Evolutionary conservation across 1,140 invertebrate species (phyloP), one percentile per base, ranked within the genome.

Genomic region (Sitodiplosis mosellana): DNA sequence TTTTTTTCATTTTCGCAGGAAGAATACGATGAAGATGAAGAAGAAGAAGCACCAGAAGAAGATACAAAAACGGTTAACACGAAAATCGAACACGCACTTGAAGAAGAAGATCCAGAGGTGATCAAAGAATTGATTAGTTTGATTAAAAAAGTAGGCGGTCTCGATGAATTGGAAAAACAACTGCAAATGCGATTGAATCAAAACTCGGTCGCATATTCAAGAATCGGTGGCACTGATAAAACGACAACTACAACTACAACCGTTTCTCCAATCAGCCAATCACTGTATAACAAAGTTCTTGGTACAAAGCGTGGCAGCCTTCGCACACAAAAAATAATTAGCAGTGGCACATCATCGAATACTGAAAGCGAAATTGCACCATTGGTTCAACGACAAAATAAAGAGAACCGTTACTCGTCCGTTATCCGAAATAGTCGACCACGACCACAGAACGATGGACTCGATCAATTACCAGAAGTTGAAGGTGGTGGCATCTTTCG

Each of bases 101-200:
- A 71, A 11, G 78, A 83, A 57, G 82, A 87, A 65, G 83, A 88
- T 65, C 84, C 84, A 0, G 76, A 72, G 60, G 81, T 86, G 1
- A 83, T 89, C 38, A 87, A 87, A 59, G 84, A 89, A 59, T 63
- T 89, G 0, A 80, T 89, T 38, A 78, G 80, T 52, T 66, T 89
- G 0, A 88, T 89, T 40, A 85, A 82, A 58, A 87, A 87, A 76
- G 78, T 83, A 49, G 82, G 83, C 59, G 83, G 83, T 15, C 72
- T 87, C 2, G 83, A 86, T 58, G 77, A 87, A 55, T 60, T 87
- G 11, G 83, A 87, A 57, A 87, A 83, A 56, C 82, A 86, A 48
- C 59, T 87, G 21, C 65, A 73, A 27, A 27, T 27, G 27, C 27
- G 27, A 27, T 27, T 27, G 21, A 54, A 73, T 4, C 69, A 66